phyloP scores from a whole-genome alignment of 2,888 invertebrate genomes.

The Pediacus dermestoides region DNA sequence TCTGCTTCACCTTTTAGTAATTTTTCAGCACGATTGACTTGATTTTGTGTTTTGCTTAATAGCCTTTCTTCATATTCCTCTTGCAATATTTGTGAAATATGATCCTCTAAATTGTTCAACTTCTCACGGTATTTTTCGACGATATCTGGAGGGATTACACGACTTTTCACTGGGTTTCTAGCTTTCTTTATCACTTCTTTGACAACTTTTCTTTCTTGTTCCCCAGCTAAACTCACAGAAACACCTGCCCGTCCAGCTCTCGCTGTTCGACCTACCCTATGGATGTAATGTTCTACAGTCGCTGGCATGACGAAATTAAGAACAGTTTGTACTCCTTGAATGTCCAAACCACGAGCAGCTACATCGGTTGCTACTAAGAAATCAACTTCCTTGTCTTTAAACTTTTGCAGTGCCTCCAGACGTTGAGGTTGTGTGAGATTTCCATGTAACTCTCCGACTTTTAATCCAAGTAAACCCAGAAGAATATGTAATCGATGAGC shows the following conservation, averaged over 20 bases:
- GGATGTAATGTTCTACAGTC: conserved; percentile 93
- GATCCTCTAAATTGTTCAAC: conserved; percentile 69
- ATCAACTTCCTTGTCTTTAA: conserved; percentile 80
- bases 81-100: conserved; percentile 77
- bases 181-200: conserved; percentile 89
- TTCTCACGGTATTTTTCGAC: conserved; percentile 79
- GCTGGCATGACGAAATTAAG: conserved; percentile 96
- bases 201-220: conserved; percentile 84
- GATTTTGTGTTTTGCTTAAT: conserved; percentile 79
- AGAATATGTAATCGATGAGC: conserved; percentile 92
- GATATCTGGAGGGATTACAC: conserved; percentile 85
- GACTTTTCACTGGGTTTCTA: conserved; percentile 77
- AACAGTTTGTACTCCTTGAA: conserved; percentile 94
- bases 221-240: conserved; percentile 92
- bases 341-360: conserved; percentile 87
- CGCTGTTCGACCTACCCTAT: conserved; percentile 93
- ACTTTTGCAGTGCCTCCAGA: conserved; percentile 81
- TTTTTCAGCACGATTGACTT: conserved; percentile 70
- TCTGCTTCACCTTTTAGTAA: conserved; percentile 54
- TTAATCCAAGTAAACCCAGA: conserved; percentile 83
- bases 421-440: conserved; percentile 95
- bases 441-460: conserved; percentile 88
- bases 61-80: conserved; percentile 82
- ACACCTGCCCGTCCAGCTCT: conserved; percentile 87
- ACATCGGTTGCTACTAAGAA: conserved; percentile 92